Base-by-base conservation (phyloP, 1,140 invertebrate species). In the Danaus melanippus region DNA sequence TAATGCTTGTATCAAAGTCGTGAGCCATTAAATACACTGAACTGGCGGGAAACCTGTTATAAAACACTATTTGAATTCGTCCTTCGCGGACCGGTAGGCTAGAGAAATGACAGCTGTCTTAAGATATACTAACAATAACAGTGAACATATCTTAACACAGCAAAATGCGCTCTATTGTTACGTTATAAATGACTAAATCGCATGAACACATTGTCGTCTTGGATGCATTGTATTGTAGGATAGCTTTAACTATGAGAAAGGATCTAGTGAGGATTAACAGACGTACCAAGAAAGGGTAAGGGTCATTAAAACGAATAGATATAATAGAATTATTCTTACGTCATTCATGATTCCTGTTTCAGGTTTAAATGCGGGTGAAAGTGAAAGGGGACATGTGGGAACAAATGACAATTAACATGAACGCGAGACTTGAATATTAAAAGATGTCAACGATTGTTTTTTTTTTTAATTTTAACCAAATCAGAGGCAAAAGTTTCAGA, bases 311-410 rank as follows among this genome's bases (percentile, higher is more conserved):
- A 62, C 50, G 62, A 53, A 56, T 57, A 55, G 60, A 46, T 51
- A 65, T 74, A 71, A 73, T 68, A 46, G 66, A 74, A 74, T 74
- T 73, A 73, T 69, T 71, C 56, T 57, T 68, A 67, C 60, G 59
- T 55, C 50, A 58, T 52, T 55, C 57, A 64, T 65, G 55, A 46
- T 53, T 61, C 60, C 52, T 45, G 56, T 60, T 41, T 60, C 46
- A 32, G 21, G 21, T 32, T 48, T 15, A 49, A 50, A 58, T 55
- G 46, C 53, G 53, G 55, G 55, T 53, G 50, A 55, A 32, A 32
- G 21, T 53, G 17, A 45, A 17, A 46, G 53, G 53, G 46, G 49
- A 12, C 50, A 47, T 56, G 59, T 60, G 61, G 56, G 61, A 63
- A 69, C 52, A 53, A 39, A 59, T 56, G 66, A 71, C 63, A 65